Conservation (phyloP, 1,140 invertebrate species). For the Parasteatoda tepidariorum region DNA sequence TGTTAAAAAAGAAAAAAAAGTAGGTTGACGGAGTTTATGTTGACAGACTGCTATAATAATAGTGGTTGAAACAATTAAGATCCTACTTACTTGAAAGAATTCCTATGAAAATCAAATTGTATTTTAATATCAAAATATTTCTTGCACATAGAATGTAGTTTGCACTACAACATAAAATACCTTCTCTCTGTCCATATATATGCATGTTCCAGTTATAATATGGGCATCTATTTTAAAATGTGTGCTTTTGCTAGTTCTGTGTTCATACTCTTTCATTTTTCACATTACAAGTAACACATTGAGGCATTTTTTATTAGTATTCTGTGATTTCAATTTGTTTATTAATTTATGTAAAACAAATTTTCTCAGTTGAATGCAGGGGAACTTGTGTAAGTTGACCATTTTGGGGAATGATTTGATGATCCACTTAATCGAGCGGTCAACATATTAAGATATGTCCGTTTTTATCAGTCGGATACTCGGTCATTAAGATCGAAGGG, state of each 20-base stretch:
- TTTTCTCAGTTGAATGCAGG: too few species aligned
- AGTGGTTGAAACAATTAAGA: neutral
- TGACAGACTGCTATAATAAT: too few species aligned
- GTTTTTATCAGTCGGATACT: too few species aligned
- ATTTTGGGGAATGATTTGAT: too few species aligned
- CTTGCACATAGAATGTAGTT: neutral
- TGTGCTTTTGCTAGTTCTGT: neutral
- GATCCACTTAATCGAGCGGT: too few species aligned
- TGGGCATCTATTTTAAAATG: neutral
- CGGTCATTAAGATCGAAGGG: too few species aligned
- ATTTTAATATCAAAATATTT: neutral
- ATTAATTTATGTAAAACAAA: neutral
- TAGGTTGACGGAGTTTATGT: too few species aligned
- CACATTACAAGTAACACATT: too few species aligned
- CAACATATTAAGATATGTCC: too few species aligned
- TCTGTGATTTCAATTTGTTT: conserved; percentile 39
- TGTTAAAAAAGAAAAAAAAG: too few species aligned
- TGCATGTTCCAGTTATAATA: neutral
- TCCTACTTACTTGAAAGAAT: neutral
- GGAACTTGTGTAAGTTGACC: too few species aligned
- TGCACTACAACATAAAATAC: neutral
- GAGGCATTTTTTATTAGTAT: conserved; percentile 35
- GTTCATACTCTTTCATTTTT: neutral
- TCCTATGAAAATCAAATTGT: neutral
- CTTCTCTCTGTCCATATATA: neutral